Evolutionary conservation across 2,113 vertebrate species (phyloP).

Genomic region (Taurulus bubalis): DNA sequence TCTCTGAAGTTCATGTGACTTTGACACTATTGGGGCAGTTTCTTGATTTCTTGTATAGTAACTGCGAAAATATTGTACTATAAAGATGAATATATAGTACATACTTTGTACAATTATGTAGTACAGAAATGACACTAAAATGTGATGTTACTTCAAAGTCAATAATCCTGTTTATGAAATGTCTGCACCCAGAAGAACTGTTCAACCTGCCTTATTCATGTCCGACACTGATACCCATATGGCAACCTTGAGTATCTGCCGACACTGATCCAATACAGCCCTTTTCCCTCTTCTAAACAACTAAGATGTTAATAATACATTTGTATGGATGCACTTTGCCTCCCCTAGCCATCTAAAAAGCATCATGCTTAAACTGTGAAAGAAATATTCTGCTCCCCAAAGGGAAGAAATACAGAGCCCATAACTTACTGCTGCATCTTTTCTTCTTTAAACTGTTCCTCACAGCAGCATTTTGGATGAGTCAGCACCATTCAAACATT

Average conservation of each 20-base stretch:
- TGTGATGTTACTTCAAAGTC: neutral
- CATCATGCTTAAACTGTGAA: neutral
- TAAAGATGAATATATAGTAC: neutral
- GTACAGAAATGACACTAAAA: neutral
- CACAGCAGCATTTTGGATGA: neutral
- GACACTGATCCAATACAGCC: neutral
- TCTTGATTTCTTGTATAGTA: neutral
- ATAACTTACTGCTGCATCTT: neutral
- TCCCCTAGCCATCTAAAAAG: neutral
- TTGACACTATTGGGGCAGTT: neutral
- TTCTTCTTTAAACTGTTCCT: neutral
- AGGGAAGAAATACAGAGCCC: neutral
- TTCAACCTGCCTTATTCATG: neutral
- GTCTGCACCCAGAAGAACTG: neutral
- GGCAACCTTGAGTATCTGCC: neutral
- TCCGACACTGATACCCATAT: neutral
- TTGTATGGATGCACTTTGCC: neutral
- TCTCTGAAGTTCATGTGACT: slow-evolving; percentile 2
- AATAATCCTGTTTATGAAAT: neutral
- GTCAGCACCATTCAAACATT: neutral
- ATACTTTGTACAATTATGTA: neutral
- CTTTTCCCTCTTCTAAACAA: neutral
- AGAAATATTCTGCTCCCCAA: neutral
- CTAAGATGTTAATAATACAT: neutral
- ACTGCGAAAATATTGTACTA: neutral